Evolutionary conservation across 53 echinoderm and acorn worm species (phyloP), one percentile per base, ranked within the genome.

Genomic region (Temnopleurus reevesii): DNA sequence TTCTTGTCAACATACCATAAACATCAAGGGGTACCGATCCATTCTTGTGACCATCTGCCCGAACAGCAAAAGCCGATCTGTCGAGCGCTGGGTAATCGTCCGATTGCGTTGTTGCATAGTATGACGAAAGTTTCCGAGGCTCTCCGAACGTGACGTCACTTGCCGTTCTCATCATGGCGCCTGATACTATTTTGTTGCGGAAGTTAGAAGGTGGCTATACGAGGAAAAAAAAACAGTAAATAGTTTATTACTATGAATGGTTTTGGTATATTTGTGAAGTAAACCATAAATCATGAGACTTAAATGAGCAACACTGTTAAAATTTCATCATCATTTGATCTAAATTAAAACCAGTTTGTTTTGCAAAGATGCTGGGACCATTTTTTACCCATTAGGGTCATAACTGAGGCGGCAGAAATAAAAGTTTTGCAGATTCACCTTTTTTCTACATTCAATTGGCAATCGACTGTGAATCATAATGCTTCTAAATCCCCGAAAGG

Each of bases 91-190:
- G 90, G 63, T 93, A 99, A 23, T 84, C 88, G 51, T 99, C 99
- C 24, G 93, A 94, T 60, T 94, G 92, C 13, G 96, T 96, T 21
- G 99, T 99, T 15, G 90, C 82, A 90, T 96, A 99, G 54, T 94
- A 92, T 3, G 90, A 76, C 24, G 77, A 81, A 21, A 66, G 76
- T 57, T 91, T 93, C 53, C 96, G 91, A 1, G 96, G 94, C 38
- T 96, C 95, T 4, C 96, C 99, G 64, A 99, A 94, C 2, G 92
- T 92, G 31, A 99, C 99, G 47, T 90, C 76, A 76, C 99, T 99
- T 7, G 90, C 88, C 6, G 96, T 94, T 8, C 93, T 86, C 79
- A 95, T 94, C 83, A 92, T 89, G n/a, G 99, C 99, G 25, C 99
- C 99, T 5, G 91, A 91, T 28, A 96, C 76, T 55, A 96, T 99